A percentile compares a stretch with the other conserved stretches of the same genome.
phyloP scores from a whole-genome alignment of 2,888 invertebrate species.

The Philhelius pedissequus region DNA sequence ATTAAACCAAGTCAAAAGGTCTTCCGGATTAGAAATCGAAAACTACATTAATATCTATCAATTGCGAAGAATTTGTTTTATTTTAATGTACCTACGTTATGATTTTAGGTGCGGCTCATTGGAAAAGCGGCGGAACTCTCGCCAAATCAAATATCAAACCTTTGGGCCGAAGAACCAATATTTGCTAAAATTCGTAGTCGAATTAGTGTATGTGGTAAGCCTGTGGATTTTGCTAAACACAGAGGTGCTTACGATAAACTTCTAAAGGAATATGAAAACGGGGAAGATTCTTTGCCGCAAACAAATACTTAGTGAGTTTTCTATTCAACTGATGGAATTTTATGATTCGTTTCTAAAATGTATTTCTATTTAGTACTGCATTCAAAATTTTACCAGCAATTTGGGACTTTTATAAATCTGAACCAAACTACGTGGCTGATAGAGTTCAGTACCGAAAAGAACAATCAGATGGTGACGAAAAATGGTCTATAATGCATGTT shows the following conservation, averaged over 20 bases:
- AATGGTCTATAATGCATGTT: constrained; percentile 74
- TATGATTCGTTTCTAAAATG: not conserved
- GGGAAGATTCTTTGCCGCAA: constrained; percentile 69
- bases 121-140: constrained; percentile 74
- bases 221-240: constrained; percentile 70
- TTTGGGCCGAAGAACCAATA: constrained; percentile 74
- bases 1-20: too few relatives aligned
- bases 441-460: constrained; percentile 73
- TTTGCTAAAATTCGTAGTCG: constrained; percentile 73
- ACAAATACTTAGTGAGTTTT: constrained; percentile 73
- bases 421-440: constrained; percentile 73
- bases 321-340: not conserved
- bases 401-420: constrained; percentile 76
- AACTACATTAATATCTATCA: too few relatives aligned
- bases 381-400: constrained; percentile 74
- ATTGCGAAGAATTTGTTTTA: too few relatives aligned
- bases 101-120: constrained; percentile 73
- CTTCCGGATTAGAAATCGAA: too few relatives aligned
- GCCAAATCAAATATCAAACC: constrained; percentile 67
- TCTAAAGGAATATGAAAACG: constrained; percentile 68
- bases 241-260: constrained; percentile 71
- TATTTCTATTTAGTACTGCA: constrained; percentile 72
- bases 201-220: constrained; percentile 75
- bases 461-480: constrained; percentile 23
- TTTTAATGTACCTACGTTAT: too few relatives aligned